These are phyloP conservation scores for Porites divaricata DNA, from an alignment of 92 coral and sea anemone genomes.

Conservation along the genomic window DNA sequence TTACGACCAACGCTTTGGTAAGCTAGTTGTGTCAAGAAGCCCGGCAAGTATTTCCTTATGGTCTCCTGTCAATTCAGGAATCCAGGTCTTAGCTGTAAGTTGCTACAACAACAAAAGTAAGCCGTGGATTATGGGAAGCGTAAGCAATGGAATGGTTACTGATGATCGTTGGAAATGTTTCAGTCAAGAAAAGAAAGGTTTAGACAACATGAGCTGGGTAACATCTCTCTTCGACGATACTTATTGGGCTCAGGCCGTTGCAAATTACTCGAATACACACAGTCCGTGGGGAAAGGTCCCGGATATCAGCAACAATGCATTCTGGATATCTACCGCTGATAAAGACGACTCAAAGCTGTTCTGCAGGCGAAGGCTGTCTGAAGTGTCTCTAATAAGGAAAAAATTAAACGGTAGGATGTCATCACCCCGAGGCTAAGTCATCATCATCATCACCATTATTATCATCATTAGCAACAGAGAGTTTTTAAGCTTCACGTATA, in stretches of 20 bases:
- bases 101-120: neutral
- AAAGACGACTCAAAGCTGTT: neutral
- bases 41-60: neutral
- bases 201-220: neutral
- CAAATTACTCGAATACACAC: neutral
- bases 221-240: neutral
- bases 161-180: conserved; percentile 13
- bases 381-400: neutral
- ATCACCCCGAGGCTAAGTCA: too few species aligned
- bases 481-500: too few species aligned
- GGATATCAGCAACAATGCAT: neutral
- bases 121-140: conserved; percentile 10
- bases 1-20: neutral
- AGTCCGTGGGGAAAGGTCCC: conserved; percentile 13
- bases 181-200: neutral
- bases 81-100: neutral
- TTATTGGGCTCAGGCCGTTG: conserved; percentile 13
- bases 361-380: conserved; percentile 15
- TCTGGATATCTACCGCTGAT: conserved; percentile 11
- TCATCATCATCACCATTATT: too few species aligned
- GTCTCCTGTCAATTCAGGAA: neutral
- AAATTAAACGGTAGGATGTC: neutral
- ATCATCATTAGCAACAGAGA: too few species aligned
- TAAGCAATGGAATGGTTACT: conserved; percentile 10
- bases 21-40: neutral